Conservation (phyloP, 2,113 vertebrate genomes). For the Alligator sinensis region DNA sequence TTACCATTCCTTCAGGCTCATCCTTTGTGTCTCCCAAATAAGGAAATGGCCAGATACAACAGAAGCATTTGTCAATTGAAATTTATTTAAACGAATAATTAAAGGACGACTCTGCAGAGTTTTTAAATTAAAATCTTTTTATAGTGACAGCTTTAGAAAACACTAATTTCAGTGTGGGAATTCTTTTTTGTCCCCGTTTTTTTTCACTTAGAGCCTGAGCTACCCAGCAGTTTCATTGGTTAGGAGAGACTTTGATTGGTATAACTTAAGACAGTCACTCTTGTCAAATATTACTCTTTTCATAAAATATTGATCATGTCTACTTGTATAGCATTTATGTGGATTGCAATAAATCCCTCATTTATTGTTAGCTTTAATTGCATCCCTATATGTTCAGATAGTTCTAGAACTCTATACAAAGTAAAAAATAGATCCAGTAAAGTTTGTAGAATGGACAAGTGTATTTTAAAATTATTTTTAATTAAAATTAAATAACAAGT, state of each 20-base stretch:
- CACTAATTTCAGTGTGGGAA: conserved; percentile 25
- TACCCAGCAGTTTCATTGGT: conserved; percentile 35
- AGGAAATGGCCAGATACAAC: conserved; percentile 31
- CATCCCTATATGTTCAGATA: background rate
- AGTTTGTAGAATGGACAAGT: conserved; percentile 6
- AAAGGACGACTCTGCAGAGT: conserved; percentile 38
- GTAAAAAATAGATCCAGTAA: background rate
- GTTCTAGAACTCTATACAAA: background rate
- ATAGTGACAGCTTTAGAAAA: conserved; percentile 5
- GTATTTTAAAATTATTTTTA: conserved; percentile 52
- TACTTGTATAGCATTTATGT: conserved; percentile 15
- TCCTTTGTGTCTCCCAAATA: conserved; percentile 20
- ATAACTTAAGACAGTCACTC: conserved; percentile 64
- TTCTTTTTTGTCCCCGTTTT: conserved; percentile 29
- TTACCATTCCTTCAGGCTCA: background rate
- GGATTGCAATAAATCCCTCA: conserved; percentile 3
- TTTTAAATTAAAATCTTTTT: conserved; percentile 21
- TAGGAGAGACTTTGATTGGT: conserved; percentile 23
- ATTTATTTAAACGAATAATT: conserved; percentile 54
- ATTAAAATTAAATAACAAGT: background rate
- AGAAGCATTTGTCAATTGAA: conserved; percentile 60
- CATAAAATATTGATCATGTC: conserved; percentile 57
- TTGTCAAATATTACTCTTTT: conserved; percentile 50
- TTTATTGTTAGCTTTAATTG: background rate
- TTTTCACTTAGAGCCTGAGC: conserved; percentile 41